These are phyloP conservation scores for Escarpia spicata DNA, from an alignment of 2,888 invertebrate genomes.

Conservation along the genomic window DNA sequence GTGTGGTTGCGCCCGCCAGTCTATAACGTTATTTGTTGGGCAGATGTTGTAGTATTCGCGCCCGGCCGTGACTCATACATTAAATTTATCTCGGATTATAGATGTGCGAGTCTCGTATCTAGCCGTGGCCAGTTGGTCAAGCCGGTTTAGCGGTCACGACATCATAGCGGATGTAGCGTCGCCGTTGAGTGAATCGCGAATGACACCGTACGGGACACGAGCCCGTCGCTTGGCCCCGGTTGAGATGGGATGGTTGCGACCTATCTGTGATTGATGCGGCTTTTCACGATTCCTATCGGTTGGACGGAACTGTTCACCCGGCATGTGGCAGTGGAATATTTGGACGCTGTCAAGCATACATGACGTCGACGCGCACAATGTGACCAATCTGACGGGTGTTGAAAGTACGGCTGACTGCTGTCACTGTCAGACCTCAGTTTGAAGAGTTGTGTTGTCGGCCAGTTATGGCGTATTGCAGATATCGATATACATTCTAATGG, in stretches of 20 bases:
- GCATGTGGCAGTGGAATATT: conserved; percentile 4
- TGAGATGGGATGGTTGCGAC: neutral
- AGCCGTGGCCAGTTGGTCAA: neutral
- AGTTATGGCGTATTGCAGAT: neutral
- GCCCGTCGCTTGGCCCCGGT: neutral
- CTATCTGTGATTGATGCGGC: neutral
- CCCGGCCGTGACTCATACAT: neutral
- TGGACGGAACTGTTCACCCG: neutral
- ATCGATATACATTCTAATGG: neutral
- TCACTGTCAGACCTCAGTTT: neutral
- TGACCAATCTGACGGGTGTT: neutral
- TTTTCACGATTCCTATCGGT: neutral
- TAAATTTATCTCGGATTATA: neutral
- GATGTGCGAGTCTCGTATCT: neutral
- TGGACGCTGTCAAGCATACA: conserved; percentile 7
- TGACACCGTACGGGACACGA: neutral
- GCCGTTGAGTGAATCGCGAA: neutral
- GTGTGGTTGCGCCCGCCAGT: neutral
- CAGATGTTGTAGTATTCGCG: neutral
- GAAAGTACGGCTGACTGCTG: neutral
- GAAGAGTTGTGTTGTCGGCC: neutral
- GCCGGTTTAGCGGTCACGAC: neutral
- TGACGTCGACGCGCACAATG: neutral
- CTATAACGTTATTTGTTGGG: conserved; percentile 6
- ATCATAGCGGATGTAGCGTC: neutral